phyloP scores from a whole-genome alignment of 2,113 vertebrate genomes.

The Scortum barcoo region DNA sequence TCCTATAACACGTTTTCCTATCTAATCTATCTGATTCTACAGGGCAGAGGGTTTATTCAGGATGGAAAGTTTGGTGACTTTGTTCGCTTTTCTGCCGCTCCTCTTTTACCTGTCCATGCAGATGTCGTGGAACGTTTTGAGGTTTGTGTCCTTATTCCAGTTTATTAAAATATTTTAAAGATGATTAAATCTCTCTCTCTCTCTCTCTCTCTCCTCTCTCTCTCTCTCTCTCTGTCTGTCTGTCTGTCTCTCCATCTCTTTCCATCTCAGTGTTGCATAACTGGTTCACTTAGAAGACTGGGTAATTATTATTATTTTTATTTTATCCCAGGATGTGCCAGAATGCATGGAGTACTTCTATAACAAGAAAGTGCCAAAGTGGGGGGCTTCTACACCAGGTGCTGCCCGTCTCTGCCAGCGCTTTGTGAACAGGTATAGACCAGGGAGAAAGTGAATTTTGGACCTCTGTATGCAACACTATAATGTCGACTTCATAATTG shows the following conservation, averaged over 20 bases:
- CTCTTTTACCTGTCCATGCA: constrained; percentile 49
- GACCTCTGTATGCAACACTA: not conserved
- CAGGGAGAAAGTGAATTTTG: not conserved
- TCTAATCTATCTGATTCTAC: too few relatives aligned
- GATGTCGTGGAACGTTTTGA: constrained; percentile 76
- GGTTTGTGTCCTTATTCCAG: constrained; percentile 43
- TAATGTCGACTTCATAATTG: not conserved
- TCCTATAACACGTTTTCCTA: too few relatives aligned
- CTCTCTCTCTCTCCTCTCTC: too few relatives aligned
- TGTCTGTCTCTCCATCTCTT: too few relatives aligned
- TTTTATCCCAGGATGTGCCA: constrained; percentile 60
- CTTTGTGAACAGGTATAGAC: constrained; percentile 73
- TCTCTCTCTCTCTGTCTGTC: too few relatives aligned
- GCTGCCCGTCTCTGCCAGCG: constrained; percentile 77
- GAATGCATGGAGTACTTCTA: constrained; percentile 82
- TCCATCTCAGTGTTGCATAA: not conserved
- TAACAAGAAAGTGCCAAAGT: constrained; percentile 74
- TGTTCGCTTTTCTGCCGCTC: constrained; percentile 49
- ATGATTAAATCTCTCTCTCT: not conserved
- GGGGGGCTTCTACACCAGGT: constrained; percentile 55
- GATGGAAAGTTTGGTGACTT: constrained; percentile 48
- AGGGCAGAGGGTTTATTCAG: not conserved
- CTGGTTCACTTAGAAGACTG: not conserved
- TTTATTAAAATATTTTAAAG: not conserved
- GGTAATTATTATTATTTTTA: not conserved